Percentiles rank a stretch among this genome's conserved stretches.
Evolutionary conservation across 2,888 invertebrate species (phyloP).

Genomic region (Caenorhabditis sp.): DNA sequence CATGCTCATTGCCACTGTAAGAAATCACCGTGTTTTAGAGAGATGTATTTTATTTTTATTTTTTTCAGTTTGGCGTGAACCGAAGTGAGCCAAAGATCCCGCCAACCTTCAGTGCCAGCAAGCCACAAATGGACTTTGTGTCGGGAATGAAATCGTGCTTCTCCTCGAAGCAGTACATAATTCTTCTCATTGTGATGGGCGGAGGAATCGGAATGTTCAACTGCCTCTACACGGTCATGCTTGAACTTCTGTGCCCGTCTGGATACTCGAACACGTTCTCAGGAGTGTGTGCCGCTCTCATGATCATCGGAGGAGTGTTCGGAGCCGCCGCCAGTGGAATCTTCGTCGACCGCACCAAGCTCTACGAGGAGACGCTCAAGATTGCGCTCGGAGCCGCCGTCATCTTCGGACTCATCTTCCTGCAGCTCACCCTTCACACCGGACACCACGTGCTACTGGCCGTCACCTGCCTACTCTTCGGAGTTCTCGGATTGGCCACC

Average conservation of each 20-base stretch:
- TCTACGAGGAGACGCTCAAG: slow-evolving; percentile 81
- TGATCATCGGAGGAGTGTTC: slow-evolving; percentile 80
- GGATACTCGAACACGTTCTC: slow-evolving; percentile 81
- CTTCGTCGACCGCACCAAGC: slow-evolving; percentile 81
- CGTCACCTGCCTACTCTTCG: slow-evolving; percentile 79
- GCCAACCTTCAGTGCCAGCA: slow-evolving; percentile 75
- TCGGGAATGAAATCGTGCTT: slow-evolving; percentile 72
- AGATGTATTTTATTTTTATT: neutral
- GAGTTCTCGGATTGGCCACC: slow-evolving; percentile 81
- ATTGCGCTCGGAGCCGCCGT: slow-evolving; percentile 76
- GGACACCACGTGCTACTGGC: slow-evolving; percentile 74
- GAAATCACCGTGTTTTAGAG: neutral
- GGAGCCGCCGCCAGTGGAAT: slow-evolving; percentile 77
- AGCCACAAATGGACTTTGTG: slow-evolving; percentile 74
- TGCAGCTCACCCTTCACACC: slow-evolving; percentile 69
- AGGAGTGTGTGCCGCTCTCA: slow-evolving; percentile 78
- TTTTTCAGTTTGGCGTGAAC: slow-evolving; percentile 69
- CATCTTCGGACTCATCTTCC: slow-evolving; percentile 75
- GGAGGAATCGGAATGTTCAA: slow-evolving; percentile 80
- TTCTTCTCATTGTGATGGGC: slow-evolving; percentile 77
- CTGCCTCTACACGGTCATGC: slow-evolving; percentile 78
- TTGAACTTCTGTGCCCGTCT: slow-evolving; percentile 81
- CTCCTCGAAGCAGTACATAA: slow-evolving; percentile 71
- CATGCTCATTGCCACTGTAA: slow-evolving; percentile 63
- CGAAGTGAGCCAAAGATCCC: slow-evolving; percentile 77